These are phyloP conservation scores for Phrynocephalus forsythii DNA, from an alignment of 2,797 vertebrate genomes.

Conservation along the genomic window DNA sequence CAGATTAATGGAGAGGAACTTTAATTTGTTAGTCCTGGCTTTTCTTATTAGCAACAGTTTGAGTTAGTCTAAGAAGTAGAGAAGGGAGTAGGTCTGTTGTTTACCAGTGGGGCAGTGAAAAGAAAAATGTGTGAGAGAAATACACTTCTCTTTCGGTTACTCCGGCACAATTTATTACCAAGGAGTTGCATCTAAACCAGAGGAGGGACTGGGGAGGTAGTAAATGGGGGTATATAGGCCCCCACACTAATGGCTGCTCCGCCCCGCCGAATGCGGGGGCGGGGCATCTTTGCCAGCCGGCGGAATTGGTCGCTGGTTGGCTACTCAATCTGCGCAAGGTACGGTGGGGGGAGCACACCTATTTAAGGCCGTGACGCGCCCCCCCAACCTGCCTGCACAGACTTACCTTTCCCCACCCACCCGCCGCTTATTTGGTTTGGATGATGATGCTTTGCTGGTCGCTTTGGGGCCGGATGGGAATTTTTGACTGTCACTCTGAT, in stretches of 20 bases:
- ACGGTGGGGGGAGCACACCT: too few relatives aligned
- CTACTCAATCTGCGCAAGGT: too few relatives aligned
- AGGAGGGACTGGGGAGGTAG: background rate
- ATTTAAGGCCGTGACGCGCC: too few relatives aligned
- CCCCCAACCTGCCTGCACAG: too few relatives aligned
- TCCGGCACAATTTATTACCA: background rate
- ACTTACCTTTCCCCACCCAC: too few relatives aligned
- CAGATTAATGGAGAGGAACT: constrained; percentile 49
- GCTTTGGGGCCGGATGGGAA: too few relatives aligned
- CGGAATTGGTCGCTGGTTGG: too few relatives aligned
- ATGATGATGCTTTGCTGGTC: too few relatives aligned
- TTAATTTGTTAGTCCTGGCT: constrained; percentile 41
- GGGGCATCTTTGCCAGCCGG: too few relatives aligned
- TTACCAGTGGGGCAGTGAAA: background rate
- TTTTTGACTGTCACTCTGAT: too few relatives aligned
- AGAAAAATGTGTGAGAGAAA: background rate
- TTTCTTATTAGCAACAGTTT: constrained; percentile 39
- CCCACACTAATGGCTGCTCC: background rate
- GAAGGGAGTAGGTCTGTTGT: background rate
- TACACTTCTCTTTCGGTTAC: background rate
- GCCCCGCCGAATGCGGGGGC: too few relatives aligned
- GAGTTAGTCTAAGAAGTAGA: constrained; percentile 3
- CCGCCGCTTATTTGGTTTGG: too few relatives aligned
- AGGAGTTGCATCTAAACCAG: background rate
- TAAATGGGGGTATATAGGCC: background rate